Conservation (phyloP, 2,888 invertebrate genomes). For the Phaonia tiefii region DNA sequence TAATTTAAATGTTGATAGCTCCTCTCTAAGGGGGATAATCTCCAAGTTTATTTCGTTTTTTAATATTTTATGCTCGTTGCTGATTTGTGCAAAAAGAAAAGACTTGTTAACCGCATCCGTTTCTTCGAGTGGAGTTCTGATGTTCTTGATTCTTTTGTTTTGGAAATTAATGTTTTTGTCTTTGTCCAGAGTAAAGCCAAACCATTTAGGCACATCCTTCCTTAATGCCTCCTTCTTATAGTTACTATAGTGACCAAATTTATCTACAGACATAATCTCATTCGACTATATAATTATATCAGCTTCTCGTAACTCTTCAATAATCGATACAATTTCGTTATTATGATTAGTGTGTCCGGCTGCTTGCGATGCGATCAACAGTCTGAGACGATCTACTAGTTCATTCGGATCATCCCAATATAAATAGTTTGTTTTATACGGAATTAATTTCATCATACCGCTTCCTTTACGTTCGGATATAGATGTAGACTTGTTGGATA, state of each 20-base stretch:
- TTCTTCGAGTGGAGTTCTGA: too few species aligned
- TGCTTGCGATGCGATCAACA: slow-evolving; percentile 68
- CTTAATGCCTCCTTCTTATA: background rate
- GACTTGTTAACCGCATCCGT: too few species aligned
- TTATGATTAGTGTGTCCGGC: slow-evolving; percentile 67
- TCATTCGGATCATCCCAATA: slow-evolving; percentile 73
- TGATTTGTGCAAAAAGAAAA: too few species aligned
- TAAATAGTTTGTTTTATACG: slow-evolving; percentile 54
- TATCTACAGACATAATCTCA: slow-evolving; percentile 32
- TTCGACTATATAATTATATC: slow-evolving; percentile 45
- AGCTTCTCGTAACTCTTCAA: slow-evolving; percentile 43
- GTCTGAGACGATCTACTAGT: slow-evolving; percentile 64
- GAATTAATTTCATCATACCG: background rate
- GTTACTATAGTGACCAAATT: slow-evolving; percentile 38
- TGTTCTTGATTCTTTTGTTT: too few species aligned
- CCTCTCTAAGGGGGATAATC: too few species aligned
- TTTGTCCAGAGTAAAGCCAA: slow-evolving; percentile 6
- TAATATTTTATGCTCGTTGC: background rate
- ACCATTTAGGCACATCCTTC: background rate
- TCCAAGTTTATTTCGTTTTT: background rate
- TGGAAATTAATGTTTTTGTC: background rate
- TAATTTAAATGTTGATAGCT: too few species aligned
- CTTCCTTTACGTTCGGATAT: too few species aligned
- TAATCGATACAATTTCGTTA: slow-evolving; percentile 52
- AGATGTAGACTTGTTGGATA: too few species aligned